phyloP scores from a whole-genome alignment of 2,888 invertebrate species.

The Hesperia comma region DNA sequence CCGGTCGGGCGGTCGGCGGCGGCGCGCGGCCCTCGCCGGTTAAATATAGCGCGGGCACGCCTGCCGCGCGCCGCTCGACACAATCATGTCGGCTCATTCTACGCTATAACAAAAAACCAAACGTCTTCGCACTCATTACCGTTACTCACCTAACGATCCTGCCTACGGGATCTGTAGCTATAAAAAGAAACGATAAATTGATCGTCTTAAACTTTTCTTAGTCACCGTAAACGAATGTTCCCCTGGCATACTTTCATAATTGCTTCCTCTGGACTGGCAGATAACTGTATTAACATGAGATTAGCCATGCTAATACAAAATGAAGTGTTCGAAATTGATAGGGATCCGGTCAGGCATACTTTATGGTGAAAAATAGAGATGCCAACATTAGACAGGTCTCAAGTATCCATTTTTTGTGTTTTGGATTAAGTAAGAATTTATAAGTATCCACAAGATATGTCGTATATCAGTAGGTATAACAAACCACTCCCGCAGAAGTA shows the following conservation, averaged over 20 bases:
- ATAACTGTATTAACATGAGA: background rate
- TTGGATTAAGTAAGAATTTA: no score
- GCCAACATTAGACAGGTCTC: no score
- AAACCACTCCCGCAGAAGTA: no score
- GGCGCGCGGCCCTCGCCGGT: slow-evolving; percentile 70
- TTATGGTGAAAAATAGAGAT: no score
- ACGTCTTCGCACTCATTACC: slow-evolving; percentile 43
- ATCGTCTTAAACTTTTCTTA: slow-evolving; percentile 32
- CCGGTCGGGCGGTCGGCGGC: slow-evolving; percentile 52
- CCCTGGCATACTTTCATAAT: slow-evolving; percentile 20
- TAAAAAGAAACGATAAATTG: slow-evolving; percentile 35
- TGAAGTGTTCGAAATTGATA: background rate
- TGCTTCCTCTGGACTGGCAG: slow-evolving; percentile 19
- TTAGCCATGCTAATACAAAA: background rate
- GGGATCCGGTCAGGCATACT: background rate
- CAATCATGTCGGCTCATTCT: slow-evolving; percentile 68
- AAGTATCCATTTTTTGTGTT: no score
- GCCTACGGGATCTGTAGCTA: slow-evolving; percentile 33
- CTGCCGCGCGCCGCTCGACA: slow-evolving; percentile 66
- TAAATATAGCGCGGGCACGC: slow-evolving; percentile 80
- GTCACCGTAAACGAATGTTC: slow-evolving; percentile 27
- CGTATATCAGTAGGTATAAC: no score
- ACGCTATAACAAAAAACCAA: slow-evolving; percentile 47
- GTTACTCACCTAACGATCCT: slow-evolving; percentile 39
- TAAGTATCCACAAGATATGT: no score